Base-by-base conservation (phyloP, 2,888 invertebrate species). In the Sesia bembeciformis region DNA sequence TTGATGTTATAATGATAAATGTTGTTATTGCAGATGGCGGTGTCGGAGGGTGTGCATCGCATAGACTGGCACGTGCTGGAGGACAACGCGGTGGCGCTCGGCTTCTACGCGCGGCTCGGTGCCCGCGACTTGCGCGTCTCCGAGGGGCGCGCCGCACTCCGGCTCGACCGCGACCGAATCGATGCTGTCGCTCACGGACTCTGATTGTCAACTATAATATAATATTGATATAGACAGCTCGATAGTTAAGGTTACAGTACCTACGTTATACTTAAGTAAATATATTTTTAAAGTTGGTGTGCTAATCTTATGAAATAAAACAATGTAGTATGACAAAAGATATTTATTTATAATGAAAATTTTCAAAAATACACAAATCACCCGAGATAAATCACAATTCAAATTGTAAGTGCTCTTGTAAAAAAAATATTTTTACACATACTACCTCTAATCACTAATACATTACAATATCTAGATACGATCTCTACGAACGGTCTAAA, bases 51-150 rank as follows among this genome's bases (percentile, higher is more conserved):
- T 51, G 94, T 93, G 64, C 70, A 71, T 53, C 90, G 95, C 63
- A 73, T 97, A 55, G 95, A 97, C 78, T 96, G 96, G 84, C 92
- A 93, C 72, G 96, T 96, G 55, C 85, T 96, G 57, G 66, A 68
- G 63, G 84, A 90, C 57, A 97, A 96, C 94, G 94, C 94, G 82
- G 91, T 92, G 3, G 95, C 97, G 6, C 89, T 91, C 49, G 84
- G 91, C n/a, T 96, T 97, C 81, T 97, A 97, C 80, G 85, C 90
- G 62, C 83, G 84, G 57, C 79, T 93, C 56, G 96, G 96, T 8
- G 95, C 94, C 51, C 72, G 74, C 52, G 83, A 85, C 75, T 57
- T 87, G 61, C 70, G 71, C 60, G 53, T 39, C 54, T 58, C 58
- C 42, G 83, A 86, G 69, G 74, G 78, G 54, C 83, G 86, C 66